A percentile compares a stretch with the other conserved stretches of the same genome.
phyloP scores from a whole-genome alignment of 2,888 invertebrate species.

The Nycteola revayana region DNA sequence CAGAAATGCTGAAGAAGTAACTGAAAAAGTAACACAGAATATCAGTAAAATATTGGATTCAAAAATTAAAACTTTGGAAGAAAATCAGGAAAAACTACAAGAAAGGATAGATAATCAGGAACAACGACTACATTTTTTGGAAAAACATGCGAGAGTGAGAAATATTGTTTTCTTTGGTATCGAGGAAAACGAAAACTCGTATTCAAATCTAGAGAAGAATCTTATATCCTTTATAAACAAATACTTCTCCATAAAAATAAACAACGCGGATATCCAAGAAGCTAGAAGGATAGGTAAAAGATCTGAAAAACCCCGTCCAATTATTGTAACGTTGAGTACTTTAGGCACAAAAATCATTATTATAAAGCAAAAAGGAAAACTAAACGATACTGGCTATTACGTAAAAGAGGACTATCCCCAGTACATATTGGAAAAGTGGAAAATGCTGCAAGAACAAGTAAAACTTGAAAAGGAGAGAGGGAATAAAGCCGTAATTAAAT shows the following conservation, averaged over 20 bases:
- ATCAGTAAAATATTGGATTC: too few relatives aligned
- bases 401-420: slow-evolving; percentile 1
- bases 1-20: too few relatives aligned
- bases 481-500: slow-evolving; percentile 2
- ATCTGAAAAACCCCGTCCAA: not conserved
- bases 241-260: not conserved
- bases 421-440: slow-evolving; percentile 3
- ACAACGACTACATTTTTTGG: not conserved
- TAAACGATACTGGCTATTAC: not conserved
- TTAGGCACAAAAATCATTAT: not conserved
- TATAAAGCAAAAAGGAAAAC: not conserved
- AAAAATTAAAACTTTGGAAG: too few relatives aligned
- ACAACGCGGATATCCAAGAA: slow-evolving; percentile 1
- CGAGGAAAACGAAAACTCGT: not conserved
- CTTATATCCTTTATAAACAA: too few relatives aligned
- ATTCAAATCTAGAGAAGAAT: too few relatives aligned
- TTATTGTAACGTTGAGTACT: not conserved
- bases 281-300: not conserved
- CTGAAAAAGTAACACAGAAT: too few relatives aligned
- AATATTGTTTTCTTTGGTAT: too few relatives aligned
- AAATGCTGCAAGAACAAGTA: slow-evolving; percentile 1
- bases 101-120: too few relatives aligned
- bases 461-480: slow-evolving; percentile 3
- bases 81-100: too few relatives aligned
- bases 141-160: slow-evolving; percentile 2